Conservation (phyloP, 1,140 invertebrate species). For the Amphibalanus amphitrite region DNA sequence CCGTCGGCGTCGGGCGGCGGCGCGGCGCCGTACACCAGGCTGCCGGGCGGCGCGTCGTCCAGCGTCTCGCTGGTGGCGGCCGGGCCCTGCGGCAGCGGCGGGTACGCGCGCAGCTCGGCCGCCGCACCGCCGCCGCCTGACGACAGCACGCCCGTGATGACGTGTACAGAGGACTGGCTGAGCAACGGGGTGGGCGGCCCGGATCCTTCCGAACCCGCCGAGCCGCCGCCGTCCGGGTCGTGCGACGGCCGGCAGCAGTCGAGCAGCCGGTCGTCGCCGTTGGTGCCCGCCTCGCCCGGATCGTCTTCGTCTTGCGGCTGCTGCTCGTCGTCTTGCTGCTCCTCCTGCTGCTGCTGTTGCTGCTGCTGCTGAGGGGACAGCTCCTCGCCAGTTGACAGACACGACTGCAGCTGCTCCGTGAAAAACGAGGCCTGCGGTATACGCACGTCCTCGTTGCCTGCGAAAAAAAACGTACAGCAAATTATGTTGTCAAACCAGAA, state of each 20-base stretch:
- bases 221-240: neutral
- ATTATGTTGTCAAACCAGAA: too few relatives aligned
- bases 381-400: neutral
- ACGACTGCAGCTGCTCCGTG: slow-evolving; percentile 2
- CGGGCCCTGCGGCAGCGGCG: neutral
- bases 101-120: neutral
- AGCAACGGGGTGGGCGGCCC: neutral
- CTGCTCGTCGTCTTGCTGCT: neutral
- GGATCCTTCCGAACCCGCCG: neutral
- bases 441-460: neutral
- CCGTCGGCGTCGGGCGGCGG: neutral
- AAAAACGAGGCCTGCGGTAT: neutral
- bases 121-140: neutral
- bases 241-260: neutral
- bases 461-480: too few relatives aligned
- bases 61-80: neutral
- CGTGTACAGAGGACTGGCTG: slow-evolving; percentile 4
- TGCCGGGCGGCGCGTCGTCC: neutral
- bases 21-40: neutral
- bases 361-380: neutral
- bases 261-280: neutral
- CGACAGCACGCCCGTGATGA: neutral
- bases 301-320: neutral
- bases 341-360: neutral
- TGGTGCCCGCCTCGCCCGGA: neutral